Evolutionary conservation across 2,888 invertebrate species (phyloP).

Genomic region (Pandemis cinnamomeana): DNA sequence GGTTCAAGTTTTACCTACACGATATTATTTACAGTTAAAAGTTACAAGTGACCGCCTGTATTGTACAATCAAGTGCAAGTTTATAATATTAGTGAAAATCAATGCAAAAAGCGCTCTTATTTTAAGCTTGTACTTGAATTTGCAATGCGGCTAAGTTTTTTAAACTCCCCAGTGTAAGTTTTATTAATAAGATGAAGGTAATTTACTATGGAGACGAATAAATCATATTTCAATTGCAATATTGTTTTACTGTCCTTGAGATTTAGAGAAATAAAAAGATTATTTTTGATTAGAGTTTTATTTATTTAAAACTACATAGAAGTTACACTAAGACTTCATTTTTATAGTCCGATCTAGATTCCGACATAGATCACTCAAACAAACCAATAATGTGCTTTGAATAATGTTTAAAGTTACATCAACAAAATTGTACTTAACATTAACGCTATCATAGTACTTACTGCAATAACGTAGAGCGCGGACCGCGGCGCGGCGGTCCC

Average conservation of each 20-base stretch:
- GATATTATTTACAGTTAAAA: constrained; percentile 5
- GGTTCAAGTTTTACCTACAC: background rate
- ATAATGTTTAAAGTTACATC: constrained; percentile 68
- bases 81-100: background rate
- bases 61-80: background rate
- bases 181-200: constrained; percentile 11
- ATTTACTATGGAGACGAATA: constrained; percentile 41
- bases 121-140: background rate
- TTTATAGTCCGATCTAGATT: constrained; percentile 70
- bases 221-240: constrained; percentile 33
- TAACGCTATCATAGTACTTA: constrained; percentile 73
- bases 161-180: background rate
- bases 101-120: background rate
- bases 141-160: background rate
- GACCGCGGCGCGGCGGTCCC: constrained; percentile 11
- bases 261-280: constrained; percentile 49
- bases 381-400: constrained; percentile 74
- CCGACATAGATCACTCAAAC: constrained; percentile 74
- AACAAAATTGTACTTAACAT: constrained; percentile 83
- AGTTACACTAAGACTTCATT: constrained; percentile 72
- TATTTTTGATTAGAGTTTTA: constrained; percentile 71
- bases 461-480: constrained; percentile 47
- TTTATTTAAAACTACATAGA: constrained; percentile 81
- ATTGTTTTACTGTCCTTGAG: constrained; percentile 26
- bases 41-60: constrained; percentile 5